Percentiles rank a stretch among this genome's conserved stretches.
Conservation (phyloP, 2,113 vertebrate genomes). For the Lipophrys pholis region DNA sequence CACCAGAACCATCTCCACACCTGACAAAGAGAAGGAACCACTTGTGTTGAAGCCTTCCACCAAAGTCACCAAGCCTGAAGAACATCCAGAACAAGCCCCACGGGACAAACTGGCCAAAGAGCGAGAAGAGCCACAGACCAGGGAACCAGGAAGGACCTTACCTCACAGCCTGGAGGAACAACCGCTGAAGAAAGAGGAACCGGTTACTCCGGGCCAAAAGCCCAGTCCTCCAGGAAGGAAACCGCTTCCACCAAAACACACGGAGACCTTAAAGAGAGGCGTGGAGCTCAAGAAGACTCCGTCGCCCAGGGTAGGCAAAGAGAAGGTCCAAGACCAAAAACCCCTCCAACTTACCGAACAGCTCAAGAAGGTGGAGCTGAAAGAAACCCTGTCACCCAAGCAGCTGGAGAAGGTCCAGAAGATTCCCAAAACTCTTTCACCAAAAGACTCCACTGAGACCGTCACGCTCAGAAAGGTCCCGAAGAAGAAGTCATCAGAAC, state of each 20-base stretch:
- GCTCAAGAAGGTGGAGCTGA: constrained; percentile 54
- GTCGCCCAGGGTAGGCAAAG: constrained; percentile 44
- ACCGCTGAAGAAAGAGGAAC: constrained; percentile 31
- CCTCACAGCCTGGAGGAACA: constrained; percentile 46
- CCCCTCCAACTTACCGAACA: constrained; percentile 40
- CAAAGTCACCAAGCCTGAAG: constrained; percentile 40
- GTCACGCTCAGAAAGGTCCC: constrained; percentile 83
- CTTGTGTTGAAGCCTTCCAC: constrained; percentile 57
- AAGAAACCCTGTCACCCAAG: constrained; percentile 64
- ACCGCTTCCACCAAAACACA: constrained; percentile 37
- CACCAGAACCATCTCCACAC: constrained; percentile 22
- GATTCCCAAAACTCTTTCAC: constrained; percentile 57
- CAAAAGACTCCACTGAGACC: constrained; percentile 70
- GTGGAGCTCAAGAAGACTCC: constrained; percentile 61
- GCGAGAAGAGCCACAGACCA: constrained; percentile 8
- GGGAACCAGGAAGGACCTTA: constrained; percentile 19
- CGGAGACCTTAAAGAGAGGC: constrained; percentile 37
- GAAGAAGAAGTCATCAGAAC: constrained; percentile 57
- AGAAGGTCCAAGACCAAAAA: constrained; percentile 53
- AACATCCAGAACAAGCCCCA: constrained; percentile 24
- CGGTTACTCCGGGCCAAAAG: constrained; percentile 33
- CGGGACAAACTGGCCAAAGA: constrained; percentile 29
- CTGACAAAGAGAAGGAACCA: constrained; percentile 51
- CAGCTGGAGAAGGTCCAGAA: constrained; percentile 55
- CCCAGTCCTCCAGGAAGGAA: constrained; percentile 39